Conservation (phyloP, 2,888 invertebrate species). For the Hipparchia sbordonii region DNA sequence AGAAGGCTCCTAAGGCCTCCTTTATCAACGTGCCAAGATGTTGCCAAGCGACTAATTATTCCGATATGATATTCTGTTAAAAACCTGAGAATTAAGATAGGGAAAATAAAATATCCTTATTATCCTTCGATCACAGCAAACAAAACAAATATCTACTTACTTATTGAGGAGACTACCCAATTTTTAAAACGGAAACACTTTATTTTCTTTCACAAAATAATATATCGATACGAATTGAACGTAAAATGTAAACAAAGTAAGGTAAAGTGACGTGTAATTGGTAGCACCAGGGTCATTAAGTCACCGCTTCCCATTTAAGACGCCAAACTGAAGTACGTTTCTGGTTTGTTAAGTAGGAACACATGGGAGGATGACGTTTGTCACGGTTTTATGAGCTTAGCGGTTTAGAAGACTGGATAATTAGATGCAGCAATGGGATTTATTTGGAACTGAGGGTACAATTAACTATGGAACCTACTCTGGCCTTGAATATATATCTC, state of each 20-base stretch:
- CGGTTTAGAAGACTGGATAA: constrained; percentile 9
- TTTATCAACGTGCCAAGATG: too few relatives aligned
- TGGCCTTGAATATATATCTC: too few relatives aligned
- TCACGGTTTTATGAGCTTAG: constrained; percentile 20
- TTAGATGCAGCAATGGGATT: constrained; percentile 10
- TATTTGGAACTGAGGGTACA: neutral
- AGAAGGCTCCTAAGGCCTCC: too few relatives aligned
- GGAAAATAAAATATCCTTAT: too few relatives aligned
- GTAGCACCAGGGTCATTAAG: constrained; percentile 38
- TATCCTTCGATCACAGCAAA: too few relatives aligned
- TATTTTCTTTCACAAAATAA: constrained; percentile 14
- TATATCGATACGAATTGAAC: constrained; percentile 24
- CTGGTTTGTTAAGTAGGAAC: constrained; percentile 40
- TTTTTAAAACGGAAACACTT: constrained; percentile 3
- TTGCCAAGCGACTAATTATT: too few relatives aligned
- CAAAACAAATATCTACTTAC: neutral
- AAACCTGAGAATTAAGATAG: too few relatives aligned
- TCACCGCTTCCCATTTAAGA: constrained; percentile 33
- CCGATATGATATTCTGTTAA: too few relatives aligned
- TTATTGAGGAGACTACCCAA: neutral
- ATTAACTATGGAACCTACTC: neutral
- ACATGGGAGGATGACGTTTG: constrained; percentile 34
- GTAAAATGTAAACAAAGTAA: constrained; percentile 32
- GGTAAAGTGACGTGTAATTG: constrained; percentile 39
- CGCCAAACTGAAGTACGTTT: constrained; percentile 33